These are phyloP conservation scores for Motacilla alba DNA, from an alignment of 2,113 vertebrate genomes.

Conservation along the genomic window DNA sequence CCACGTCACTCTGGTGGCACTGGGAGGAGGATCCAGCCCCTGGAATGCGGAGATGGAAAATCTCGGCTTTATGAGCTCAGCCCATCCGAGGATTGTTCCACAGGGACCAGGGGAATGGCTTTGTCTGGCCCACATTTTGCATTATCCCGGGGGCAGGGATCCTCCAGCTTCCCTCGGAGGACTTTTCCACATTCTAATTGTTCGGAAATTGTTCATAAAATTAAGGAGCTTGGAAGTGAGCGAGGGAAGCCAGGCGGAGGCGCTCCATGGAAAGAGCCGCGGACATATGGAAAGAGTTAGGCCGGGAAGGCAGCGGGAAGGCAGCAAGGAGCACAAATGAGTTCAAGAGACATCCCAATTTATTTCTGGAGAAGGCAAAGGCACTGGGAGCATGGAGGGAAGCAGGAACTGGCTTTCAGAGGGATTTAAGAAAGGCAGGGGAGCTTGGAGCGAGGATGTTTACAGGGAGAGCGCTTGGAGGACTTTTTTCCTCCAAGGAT, in stretches of 20 bases:
- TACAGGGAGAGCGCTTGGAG: not conserved
- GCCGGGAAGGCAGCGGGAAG: conserved; percentile 35
- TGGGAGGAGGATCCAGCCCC: conserved; percentile 4
- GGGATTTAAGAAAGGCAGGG: not conserved
- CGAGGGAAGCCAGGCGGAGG: conserved; percentile 39
- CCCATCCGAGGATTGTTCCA: not conserved
- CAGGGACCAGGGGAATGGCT: not conserved
- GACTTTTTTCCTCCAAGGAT: not conserved
- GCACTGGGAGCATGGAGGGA: not conserved
- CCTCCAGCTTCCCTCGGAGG: conserved; percentile 55
- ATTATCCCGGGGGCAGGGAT: not conserved
- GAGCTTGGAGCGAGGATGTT: not conserved
- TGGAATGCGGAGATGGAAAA: conserved; percentile 55
- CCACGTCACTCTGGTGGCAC: not conserved
- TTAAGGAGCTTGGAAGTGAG: conserved; percentile 57
- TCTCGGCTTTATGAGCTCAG: conserved; percentile 46
- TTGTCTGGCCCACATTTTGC: not conserved
- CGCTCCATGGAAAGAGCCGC: not conserved
- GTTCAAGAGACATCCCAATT: conserved; percentile 65
- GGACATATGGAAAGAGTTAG: conserved; percentile 69
- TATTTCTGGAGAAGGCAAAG: conserved; percentile 58
- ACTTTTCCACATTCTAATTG: conserved; percentile 63
- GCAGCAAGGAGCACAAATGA: conserved; percentile 50
- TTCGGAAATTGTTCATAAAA: conserved; percentile 78
- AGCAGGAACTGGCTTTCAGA: not conserved